Conservation (phyloP, 2,888 invertebrate species). For the Platycheirus rosarum region DNA sequence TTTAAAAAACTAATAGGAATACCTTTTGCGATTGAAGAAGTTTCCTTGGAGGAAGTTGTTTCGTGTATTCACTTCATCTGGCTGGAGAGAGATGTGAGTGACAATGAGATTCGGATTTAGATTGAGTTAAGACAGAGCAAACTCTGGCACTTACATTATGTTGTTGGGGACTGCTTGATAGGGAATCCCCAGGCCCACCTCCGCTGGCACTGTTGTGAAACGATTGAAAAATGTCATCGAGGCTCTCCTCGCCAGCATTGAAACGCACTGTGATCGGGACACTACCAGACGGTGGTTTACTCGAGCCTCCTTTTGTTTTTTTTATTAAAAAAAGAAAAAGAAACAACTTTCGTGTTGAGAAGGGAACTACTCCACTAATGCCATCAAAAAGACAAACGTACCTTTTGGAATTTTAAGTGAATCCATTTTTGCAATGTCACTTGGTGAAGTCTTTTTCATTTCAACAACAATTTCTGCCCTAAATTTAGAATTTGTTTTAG, state of each 20-base stretch:
- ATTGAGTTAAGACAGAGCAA: conserved; percentile 50
- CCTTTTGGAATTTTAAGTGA: conserved; percentile 82
- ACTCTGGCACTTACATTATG: conserved; percentile 75
- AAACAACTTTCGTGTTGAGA: background rate
- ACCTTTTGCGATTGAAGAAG: conserved; percentile 82
- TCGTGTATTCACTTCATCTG: conserved; percentile 81
- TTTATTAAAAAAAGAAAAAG: conserved; percentile 22
- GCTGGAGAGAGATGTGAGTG: conserved; percentile 73
- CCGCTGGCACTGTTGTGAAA: conserved; percentile 78
- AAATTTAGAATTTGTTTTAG: conserved; percentile 73
- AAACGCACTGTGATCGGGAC: conserved; percentile 82
- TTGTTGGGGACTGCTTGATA: conserved; percentile 81
- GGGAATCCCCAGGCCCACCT: conserved; percentile 77
- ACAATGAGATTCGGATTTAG: conserved; percentile 32
- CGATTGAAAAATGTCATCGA: conserved; percentile 81
- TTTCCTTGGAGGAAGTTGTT: conserved; percentile 81
- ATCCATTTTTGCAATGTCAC: conserved; percentile 78
- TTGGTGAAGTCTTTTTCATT: conserved; percentile 75
- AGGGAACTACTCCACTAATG: background rate
- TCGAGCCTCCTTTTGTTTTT: conserved; percentile 74
- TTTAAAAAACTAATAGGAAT: conserved; percentile 47
- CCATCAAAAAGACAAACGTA: conserved; percentile 70
- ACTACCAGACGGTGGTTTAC: conserved; percentile 78
- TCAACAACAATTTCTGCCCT: conserved; percentile 75
- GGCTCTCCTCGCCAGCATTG: conserved; percentile 82